Percentiles rank a stretch among this genome's conserved stretches.
phyloP scores from a whole-genome alignment of 2,888 invertebrate genomes.

The Rhogogaster chlorosoma region DNA sequence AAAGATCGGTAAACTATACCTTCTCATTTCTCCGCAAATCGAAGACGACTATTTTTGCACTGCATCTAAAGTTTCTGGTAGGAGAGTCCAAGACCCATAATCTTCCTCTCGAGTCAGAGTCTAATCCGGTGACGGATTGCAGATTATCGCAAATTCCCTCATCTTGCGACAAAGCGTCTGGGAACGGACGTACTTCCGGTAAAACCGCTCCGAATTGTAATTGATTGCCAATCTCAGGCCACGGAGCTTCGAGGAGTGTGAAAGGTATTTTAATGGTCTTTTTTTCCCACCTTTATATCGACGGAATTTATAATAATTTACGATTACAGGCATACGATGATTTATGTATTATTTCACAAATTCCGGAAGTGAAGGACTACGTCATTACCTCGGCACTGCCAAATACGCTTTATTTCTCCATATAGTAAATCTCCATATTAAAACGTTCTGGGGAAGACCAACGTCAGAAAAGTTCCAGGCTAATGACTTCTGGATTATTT shows the following conservation, averaged over 20 bases:
- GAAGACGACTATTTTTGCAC: slow-evolving; percentile 76
- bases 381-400: slow-evolving; percentile 73
- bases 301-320: neutral
- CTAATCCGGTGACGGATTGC: slow-evolving; percentile 75
- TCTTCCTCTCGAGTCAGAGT: slow-evolving; percentile 75
- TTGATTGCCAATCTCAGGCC: slow-evolving; percentile 67
- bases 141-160: slow-evolving; percentile 71
- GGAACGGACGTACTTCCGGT: slow-evolving; percentile 51
- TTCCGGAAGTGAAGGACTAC: slow-evolving; percentile 23
- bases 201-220: neutral
- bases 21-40: slow-evolving; percentile 73
- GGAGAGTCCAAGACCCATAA: slow-evolving; percentile 78
- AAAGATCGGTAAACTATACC: slow-evolving; percentile 55
- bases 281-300: slow-evolving; percentile 50
- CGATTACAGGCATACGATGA: neutral
- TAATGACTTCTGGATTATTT: neutral
- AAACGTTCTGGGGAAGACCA: slow-evolving; percentile 60
- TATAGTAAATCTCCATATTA: slow-evolving; percentile 73
- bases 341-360: neutral
- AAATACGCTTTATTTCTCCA: slow-evolving; percentile 77
- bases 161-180: slow-evolving; percentile 52
- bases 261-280: slow-evolving; percentile 23
- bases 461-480: slow-evolving; percentile 57
- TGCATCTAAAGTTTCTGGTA: slow-evolving; percentile 66
- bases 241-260: slow-evolving; percentile 75